A percentile compares a stretch with the other conserved stretches of the same genome.
These are phyloP conservation scores for Plodia interpunctella DNA, from an alignment of 1,140 invertebrate species.

Conservation along the genomic window DNA sequence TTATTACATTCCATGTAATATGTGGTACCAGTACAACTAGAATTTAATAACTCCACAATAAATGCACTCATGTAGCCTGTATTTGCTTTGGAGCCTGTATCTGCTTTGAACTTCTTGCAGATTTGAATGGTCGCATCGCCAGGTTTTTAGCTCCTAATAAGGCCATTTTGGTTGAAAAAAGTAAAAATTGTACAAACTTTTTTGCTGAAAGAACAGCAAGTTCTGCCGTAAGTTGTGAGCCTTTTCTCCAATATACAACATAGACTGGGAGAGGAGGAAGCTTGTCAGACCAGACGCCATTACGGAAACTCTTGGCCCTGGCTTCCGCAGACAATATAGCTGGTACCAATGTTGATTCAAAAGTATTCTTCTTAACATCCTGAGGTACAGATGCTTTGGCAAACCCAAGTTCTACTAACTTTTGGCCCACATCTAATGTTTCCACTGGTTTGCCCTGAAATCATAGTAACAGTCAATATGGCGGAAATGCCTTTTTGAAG, in stretches of 20 bases:
- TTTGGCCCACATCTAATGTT: conserved; percentile 62
- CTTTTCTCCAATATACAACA: conserved; percentile 58
- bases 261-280: conserved; percentile 57
- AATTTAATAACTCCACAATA: conserved; percentile 34
- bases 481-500: too few relatives aligned
- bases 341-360: conserved; percentile 61
- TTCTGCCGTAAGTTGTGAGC: conserved; percentile 37
- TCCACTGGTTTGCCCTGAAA: conserved; percentile 61
- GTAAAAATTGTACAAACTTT: conserved; percentile 40
- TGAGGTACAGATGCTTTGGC: conserved; percentile 56
- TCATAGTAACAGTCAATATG: conserved; percentile 6
- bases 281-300: conserved; percentile 62
- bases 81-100: conserved; percentile 49
- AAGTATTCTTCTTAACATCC: conserved; percentile 52
- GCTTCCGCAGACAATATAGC: conserved; percentile 54
- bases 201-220: conserved; percentile 38
- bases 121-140: conserved; percentile 43
- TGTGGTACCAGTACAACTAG: conserved; percentile 33
- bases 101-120: conserved; percentile 30
- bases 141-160: conserved; percentile 55
- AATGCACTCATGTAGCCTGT: conserved; percentile 55
- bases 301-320: conserved; percentile 50
- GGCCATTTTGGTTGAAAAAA: conserved; percentile 43
- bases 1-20: conserved; percentile 37
- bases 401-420: conserved; percentile 65